These are phyloP conservation scores for Pterois miles DNA, from an alignment of 2,797 vertebrate species.

Conservation along the genomic window DNA sequence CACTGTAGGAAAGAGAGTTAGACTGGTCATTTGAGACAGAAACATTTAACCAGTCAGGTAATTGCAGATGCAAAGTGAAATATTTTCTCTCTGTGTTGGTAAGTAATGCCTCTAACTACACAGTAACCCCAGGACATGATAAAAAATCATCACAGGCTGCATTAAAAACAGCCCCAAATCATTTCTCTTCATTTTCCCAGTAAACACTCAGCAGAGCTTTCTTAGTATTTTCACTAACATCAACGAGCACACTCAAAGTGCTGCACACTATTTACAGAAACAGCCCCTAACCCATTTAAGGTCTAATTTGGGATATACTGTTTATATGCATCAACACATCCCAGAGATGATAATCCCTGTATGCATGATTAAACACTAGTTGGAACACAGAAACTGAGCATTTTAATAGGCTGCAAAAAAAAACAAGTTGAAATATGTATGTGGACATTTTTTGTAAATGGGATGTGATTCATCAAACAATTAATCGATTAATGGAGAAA, in stretches of 20 bases:
- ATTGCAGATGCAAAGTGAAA: conserved; percentile 34
- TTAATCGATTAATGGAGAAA: not conserved
- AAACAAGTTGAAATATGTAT: not conserved
- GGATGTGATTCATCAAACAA: not conserved
- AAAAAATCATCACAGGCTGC: conserved; percentile 43
- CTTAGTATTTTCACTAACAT: conserved; percentile 29
- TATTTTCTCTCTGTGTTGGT: conserved; percentile 28
- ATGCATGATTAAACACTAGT: conserved; percentile 60
- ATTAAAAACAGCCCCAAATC: conserved; percentile 34
- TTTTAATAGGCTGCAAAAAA: conserved; percentile 9
- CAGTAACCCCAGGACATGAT: conserved; percentile 33
- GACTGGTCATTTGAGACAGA: conserved; percentile 10
- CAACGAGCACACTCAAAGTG: conserved; percentile 38
- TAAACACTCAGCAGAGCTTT: conserved; percentile 23
- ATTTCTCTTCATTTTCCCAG: conserved; percentile 39
- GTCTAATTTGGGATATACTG: conserved; percentile 62
- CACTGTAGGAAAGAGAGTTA: conserved; percentile 60
- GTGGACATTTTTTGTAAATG: not conserved
- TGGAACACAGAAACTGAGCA: conserved; percentile 36
- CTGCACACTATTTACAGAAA: conserved; percentile 35
- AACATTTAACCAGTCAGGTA: conserved; percentile 36
- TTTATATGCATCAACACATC: conserved; percentile 48
- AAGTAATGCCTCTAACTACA: conserved; percentile 52
- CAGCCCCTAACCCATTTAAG: conserved; percentile 50
- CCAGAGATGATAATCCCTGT: conserved; percentile 54